Base-by-base conservation (phyloP, 1,140 invertebrate genomes). In the Drosophila chauvacae region DNA sequence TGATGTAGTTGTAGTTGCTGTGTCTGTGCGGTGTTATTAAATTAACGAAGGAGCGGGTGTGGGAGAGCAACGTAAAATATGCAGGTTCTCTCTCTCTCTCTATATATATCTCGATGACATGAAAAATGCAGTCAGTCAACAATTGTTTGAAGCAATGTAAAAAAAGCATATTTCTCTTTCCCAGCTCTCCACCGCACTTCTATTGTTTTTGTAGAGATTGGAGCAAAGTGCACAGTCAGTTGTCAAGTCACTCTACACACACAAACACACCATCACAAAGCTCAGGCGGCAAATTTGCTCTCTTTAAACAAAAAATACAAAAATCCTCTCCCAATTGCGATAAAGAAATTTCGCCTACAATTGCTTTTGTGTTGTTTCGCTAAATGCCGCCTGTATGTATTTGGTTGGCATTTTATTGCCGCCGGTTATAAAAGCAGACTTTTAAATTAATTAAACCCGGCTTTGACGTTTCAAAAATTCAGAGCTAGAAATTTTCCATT, bases 171-270 rank as follows among this genome's bases (percentile, higher is more conserved):
- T 41, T 72, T 48, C 28, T 30, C 56, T 28, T 23, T 26, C 7
- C 9, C 18, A 23, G 53, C 53, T 56, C 62, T 76, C 51, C 63
- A 37, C 62, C 7, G 33, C 66, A 47, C 64, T 58, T 68, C 53
- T 63, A 71, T 77, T 77, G 76, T 71, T 71, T 65, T 77, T 77
- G 26, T 48, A 35, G 62, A 48, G 58, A 70, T 65, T 65, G 64
- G 77, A 84, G 77, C 84, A 83, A 77, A 87, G 84, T 83, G 77
- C 84, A 79, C 70, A 70, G 47, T 76, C 45, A 56, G 81, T 84
- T 76, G 66, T 71, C 59, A 84, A 84, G 77, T 77, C 53, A 63
- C 74, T 72, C 56, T 47, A 16, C 33, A 45, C 57, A 57, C 44
- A 53, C 11, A 42, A 7, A 39, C 39, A 39, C 30, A 50, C 26